These are phyloP conservation scores for Nomada goodeniana DNA, from an alignment of 2,888 invertebrate genomes.

Conservation along the genomic window DNA sequence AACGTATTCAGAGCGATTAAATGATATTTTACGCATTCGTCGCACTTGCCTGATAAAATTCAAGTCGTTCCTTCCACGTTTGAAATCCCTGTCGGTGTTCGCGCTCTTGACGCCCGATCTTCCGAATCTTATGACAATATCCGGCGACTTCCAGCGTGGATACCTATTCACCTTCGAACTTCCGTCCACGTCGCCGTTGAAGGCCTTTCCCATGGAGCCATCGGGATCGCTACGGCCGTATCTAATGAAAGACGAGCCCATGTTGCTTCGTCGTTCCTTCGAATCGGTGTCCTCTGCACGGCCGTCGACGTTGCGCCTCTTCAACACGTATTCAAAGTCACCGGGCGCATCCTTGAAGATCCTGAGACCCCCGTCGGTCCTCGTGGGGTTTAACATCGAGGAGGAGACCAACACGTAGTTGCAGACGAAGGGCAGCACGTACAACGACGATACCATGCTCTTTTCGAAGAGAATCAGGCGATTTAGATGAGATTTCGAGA, in stretches of 20 bases:
- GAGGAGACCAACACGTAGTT: slow-evolving; percentile 71
- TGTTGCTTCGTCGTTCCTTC: slow-evolving; percentile 77
- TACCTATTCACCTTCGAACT: slow-evolving; percentile 62
- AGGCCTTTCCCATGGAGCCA: slow-evolving; percentile 44
- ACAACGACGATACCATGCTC: slow-evolving; percentile 72
- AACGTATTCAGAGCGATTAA: too few species aligned
- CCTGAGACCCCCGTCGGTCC: slow-evolving; percentile 63
- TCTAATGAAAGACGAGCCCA: slow-evolving; percentile 78
- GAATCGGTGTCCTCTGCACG: slow-evolving; percentile 72
- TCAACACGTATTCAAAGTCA: slow-evolving; percentile 76
- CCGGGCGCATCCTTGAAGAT: slow-evolving; percentile 67
- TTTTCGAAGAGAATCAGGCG: slow-evolving; percentile 50
- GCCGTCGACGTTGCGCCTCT: slow-evolving; percentile 67
- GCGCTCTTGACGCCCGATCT: slow-evolving; percentile 71
- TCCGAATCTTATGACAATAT: slow-evolving; percentile 81
- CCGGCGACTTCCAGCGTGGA: slow-evolving; percentile 71
- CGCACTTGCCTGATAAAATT: slow-evolving; percentile 73
- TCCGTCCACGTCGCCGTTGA: slow-evolving; percentile 33
- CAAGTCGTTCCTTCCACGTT: slow-evolving; percentile 71
- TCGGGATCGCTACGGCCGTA: slow-evolving; percentile 69
- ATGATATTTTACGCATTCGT: too few species aligned
- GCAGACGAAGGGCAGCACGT: slow-evolving; percentile 71
- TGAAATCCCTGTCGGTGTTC: slow-evolving; percentile 46
- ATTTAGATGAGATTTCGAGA: not conserved
- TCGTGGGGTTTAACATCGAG: slow-evolving; percentile 68